phyloP scores from a whole-genome alignment of 2,797 vertebrate genomes.

The Bradypodion ventrale region DNA sequence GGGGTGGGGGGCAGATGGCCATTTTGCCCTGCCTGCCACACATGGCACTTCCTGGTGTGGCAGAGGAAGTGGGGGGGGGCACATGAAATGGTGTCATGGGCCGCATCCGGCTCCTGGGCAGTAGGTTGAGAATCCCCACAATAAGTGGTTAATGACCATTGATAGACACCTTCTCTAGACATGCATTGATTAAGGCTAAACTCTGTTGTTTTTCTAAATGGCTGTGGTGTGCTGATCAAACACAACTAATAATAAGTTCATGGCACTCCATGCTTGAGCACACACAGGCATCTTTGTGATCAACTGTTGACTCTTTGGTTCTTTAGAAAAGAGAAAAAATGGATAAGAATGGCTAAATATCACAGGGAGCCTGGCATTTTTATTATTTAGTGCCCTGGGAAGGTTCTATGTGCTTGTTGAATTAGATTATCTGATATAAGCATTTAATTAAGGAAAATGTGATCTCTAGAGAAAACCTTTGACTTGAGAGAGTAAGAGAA shows the following conservation, averaged over 20 bases:
- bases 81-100: no score
- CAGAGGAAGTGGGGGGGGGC: no score
- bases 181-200: neutral
- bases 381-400: constrained; percentile 42
- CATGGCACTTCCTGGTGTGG: no score
- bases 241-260: neutral
- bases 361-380: constrained; percentile 21
- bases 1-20: no score
- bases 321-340: constrained; percentile 25
- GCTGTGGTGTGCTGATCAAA: neutral
- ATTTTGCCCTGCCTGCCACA: no score
- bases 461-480: constrained; percentile 32
- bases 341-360: constrained; percentile 5
- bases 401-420: constrained; percentile 31
- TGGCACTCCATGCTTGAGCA: neutral
- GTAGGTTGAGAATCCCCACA: no score
- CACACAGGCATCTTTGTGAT: neutral
- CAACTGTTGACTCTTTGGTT: neutral
- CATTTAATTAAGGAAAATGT: constrained; percentile 44
- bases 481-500: fast-evolving
- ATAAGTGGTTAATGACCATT: no score
- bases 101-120: no score
- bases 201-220: neutral
- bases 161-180: neutral
- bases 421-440: constrained; percentile 31